Percentiles rank a stretch among this genome's conserved stretches.
These are phyloP conservation scores for Chionoecetes opilio DNA, from an alignment of 1,140 invertebrate species.

Conservation along the genomic window DNA sequence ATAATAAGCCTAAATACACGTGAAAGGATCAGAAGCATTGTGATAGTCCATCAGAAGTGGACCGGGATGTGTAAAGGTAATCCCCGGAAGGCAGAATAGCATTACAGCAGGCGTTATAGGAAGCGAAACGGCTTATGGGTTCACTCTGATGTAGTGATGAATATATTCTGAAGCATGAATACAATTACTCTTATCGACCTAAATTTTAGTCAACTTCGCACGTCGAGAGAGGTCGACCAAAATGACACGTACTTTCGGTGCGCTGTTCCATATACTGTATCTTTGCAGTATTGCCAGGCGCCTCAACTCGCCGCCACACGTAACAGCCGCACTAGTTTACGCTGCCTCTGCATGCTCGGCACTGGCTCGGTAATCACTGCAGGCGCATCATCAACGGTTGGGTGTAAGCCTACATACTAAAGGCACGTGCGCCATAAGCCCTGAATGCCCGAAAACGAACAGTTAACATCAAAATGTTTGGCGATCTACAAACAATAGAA, in stretches of 20 bases:
- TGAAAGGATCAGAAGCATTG: background rate
- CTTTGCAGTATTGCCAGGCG: background rate
- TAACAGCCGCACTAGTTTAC: background rate
- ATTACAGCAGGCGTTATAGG: background rate
- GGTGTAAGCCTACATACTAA: background rate
- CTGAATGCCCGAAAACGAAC: background rate
- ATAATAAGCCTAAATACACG: background rate
- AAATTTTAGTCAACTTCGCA: background rate
- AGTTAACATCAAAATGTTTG: background rate
- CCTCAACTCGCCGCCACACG: background rate
- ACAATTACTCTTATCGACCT: background rate
- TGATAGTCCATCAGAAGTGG: background rate
- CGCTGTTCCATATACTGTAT: background rate
- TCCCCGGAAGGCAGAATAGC: background rate
- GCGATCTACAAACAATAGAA: background rate
- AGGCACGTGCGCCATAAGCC: background rate
- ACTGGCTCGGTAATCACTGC: background rate
- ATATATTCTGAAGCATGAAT: constrained; percentile 12
- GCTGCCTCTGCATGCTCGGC: background rate
- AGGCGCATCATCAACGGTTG: background rate
- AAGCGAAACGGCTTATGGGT: background rate
- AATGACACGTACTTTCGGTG: background rate
- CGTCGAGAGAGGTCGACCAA: background rate
- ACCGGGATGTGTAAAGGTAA: background rate
- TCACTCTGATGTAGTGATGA: background rate